A percentile compares a stretch with the other conserved stretches of the same genome.
Evolutionary conservation across 2,113 vertebrate genomes (phyloP).

Genomic region (Machaerirhynchus nigripectus): DNA sequence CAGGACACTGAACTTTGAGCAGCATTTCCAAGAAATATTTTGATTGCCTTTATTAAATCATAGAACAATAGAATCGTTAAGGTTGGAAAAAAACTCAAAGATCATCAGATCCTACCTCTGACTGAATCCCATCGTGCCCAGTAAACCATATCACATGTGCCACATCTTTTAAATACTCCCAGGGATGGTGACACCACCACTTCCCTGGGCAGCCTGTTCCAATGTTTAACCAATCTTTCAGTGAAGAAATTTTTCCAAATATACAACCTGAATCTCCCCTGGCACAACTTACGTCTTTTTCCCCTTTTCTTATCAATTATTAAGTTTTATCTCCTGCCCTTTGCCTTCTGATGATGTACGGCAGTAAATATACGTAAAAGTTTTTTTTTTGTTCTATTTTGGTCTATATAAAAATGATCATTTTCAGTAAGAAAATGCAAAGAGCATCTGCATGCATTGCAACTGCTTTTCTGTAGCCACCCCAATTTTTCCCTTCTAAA

Average conservation of each 20-base stretch:
- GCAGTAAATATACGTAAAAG: not conserved
- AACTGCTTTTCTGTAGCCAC: not conserved
- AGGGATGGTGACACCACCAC: not conserved
- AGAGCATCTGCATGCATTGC: not conserved
- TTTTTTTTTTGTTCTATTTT: not conserved
- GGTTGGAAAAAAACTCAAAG: not conserved
- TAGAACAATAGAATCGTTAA: not conserved
- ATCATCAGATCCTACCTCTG: not conserved
- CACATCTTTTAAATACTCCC: not conserved
- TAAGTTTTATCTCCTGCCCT: not conserved
- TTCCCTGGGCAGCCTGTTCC: not conserved
- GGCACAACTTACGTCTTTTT: not conserved
- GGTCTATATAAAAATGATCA: not conserved
- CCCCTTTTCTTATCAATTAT: not conserved
- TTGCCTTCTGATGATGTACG: not conserved
- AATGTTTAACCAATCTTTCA: not conserved
- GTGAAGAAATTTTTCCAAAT: not conserved
- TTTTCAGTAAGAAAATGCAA: not conserved
- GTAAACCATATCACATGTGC: not conserved
- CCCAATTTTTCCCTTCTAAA: not conserved
- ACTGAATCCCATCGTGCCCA: not conserved
- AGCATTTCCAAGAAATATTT: not conserved
- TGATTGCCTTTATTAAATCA: not conserved
- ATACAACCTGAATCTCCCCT: not conserved
- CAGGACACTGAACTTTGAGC: not conserved